These are phyloP conservation scores for Eristalinus sepulchralis DNA, from an alignment of 2,888 invertebrate genomes.

Conservation along the genomic window DNA sequence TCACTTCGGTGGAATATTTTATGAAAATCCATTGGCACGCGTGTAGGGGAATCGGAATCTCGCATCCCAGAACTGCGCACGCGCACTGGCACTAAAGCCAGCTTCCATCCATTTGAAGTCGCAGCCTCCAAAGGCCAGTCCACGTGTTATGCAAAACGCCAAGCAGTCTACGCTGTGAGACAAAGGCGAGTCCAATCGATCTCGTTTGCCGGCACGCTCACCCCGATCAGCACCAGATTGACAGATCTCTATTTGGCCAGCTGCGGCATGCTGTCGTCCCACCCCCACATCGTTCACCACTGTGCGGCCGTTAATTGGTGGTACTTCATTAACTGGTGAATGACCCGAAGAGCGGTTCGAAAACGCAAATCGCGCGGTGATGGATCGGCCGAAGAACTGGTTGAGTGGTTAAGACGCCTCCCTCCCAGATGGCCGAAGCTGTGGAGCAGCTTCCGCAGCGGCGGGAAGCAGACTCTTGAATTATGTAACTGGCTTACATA, in stretches of 20 bases:
- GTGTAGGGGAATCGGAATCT: neutral
- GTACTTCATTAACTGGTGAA: slow-evolving; percentile 64
- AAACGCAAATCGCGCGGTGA: slow-evolving; percentile 2
- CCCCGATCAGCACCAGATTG: neutral
- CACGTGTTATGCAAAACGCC: neutral
- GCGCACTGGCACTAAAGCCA: neutral
- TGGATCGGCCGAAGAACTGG: slow-evolving; percentile 12
- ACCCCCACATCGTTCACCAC: slow-evolving; percentile 21
- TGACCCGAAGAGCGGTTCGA: slow-evolving; percentile 34
- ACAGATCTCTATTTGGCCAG: slow-evolving; percentile 10
- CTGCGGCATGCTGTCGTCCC: neutral
- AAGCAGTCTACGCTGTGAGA: neutral
- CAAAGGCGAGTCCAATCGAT: neutral
- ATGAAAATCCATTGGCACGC: slow-evolving; percentile 5
- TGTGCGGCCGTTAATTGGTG: slow-evolving; percentile 1
- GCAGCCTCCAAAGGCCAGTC: neutral
- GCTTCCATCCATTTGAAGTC: neutral
- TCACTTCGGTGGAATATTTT: neutral
- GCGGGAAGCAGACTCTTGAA: neutral
- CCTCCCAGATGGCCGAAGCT: neutral
- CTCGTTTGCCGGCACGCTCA: neutral
- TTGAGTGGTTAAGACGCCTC: neutral
- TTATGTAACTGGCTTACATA: slow-evolving; percentile 20
- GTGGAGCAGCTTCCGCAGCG: slow-evolving; percentile 11
- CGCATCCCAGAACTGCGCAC: neutral